Evolutionary conservation across 2,888 invertebrate species (phyloP).

Genomic region (Lucinisca nassula): DNA sequence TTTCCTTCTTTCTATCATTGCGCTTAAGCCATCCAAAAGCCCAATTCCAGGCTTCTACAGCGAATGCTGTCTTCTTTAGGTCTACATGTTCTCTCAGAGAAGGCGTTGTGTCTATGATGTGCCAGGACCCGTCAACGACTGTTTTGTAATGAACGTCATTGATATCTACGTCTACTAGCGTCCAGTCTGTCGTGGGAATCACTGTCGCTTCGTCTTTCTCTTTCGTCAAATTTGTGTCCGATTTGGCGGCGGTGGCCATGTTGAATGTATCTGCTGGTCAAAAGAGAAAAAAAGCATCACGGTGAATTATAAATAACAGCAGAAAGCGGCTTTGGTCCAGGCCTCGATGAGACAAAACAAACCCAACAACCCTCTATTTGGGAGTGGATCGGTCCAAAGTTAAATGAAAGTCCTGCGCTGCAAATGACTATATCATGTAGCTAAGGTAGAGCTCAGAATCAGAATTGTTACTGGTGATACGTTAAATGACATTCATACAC

Average conservation of each 20-base stretch:
- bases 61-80: background rate
- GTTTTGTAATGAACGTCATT: background rate
- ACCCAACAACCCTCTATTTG: no score
- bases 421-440: background rate
- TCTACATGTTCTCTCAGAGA: background rate
- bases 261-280: background rate
- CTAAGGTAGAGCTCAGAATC: background rate
- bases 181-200: background rate
- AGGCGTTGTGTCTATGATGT: background rate
- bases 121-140: background rate
- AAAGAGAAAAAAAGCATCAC: background rate
- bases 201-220: background rate
- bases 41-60: background rate
- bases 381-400: no score
- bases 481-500: no score
- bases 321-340: no score
- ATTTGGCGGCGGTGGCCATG: background rate
- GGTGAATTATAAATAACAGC: background rate
- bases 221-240: background rate
- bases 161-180: background rate
- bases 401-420: background rate
- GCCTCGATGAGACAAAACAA: no score
- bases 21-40: background rate
- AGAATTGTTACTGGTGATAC: no score
- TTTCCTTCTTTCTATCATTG: background rate